Evolutionary conservation across 1,140 invertebrate genomes (phyloP), one percentile per base, ranked within the genome.

Genomic region (Sarcophaga bullata): DNA sequence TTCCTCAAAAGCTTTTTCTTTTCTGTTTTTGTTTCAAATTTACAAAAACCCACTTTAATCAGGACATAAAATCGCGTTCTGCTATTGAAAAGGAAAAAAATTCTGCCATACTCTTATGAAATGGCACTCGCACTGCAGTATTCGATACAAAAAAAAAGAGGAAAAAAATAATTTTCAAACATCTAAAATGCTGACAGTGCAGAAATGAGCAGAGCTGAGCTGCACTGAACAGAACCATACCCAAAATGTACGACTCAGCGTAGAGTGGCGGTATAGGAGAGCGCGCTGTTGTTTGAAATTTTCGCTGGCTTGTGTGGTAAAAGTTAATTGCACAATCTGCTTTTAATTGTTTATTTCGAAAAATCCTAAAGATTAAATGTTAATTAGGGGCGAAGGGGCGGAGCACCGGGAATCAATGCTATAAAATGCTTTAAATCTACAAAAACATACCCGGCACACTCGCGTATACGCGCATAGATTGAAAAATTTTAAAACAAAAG

Each of bases 321-420:
- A 68, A 68, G n/a, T 68, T 68, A 68, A 68, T 68, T 68, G 62
- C 62, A 68, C 62, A 68, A 68, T 68, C 62, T 68, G 62, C 62
- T 17, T 68, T 68, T 68, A 68, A 68, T 68, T 68, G 62, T 68
- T 68, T 68, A 19, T 68, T 37, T 1, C 19, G n/a, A 68, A 68
- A 68, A 68, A 68, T n/a, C 19, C 62, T 19, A 68, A 68, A 68
- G 62, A 68, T 68, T 68, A 68, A 58, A 68, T 68, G 62, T n/a
- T 68, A 68, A 68, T 68, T 68, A 68, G 62, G 8, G 19, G 62
- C 17, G 62, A n/a, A 68, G 13, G n/a, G 7, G 62, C 62, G 6
- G 11, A 15, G 54, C 0, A 19, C 17, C 11, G 19, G n/a, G 15
- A 6, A 19, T 8, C 62, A n/a, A 68, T 19, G 6, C 15, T 0